Evolutionary conservation across 2,113 vertebrate genomes (phyloP).

Genomic region (Notechis scutatus): DNA sequence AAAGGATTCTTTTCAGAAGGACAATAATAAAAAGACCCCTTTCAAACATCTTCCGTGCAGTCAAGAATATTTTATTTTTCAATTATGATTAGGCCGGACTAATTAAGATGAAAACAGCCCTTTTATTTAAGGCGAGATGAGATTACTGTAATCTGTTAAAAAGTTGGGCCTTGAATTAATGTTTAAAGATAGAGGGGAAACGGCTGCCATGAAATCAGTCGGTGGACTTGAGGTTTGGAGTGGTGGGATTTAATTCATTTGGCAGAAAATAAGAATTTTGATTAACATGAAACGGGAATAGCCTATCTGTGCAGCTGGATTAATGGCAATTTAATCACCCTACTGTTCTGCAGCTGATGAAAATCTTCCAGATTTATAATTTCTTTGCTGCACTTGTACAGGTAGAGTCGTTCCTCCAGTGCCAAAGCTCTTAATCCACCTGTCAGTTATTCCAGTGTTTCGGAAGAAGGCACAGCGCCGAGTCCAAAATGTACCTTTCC

Average conservation of each 20-base stretch:
- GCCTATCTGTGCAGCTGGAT: background rate
- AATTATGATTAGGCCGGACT: background rate
- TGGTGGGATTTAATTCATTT: slow-evolving; percentile 25
- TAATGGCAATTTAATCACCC: slow-evolving; percentile 8
- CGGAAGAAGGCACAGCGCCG: background rate
- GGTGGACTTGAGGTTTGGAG: background rate
- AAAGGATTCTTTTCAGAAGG: background rate
- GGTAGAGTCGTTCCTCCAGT: background rate
- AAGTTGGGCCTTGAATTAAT: background rate
- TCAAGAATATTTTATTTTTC: background rate
- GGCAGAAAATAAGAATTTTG: slow-evolving; percentile 26
- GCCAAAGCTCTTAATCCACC: background rate
- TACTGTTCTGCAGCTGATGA: background rate
- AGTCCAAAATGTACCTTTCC: background rate
- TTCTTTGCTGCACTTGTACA: background rate
- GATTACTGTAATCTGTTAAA: slow-evolving; percentile 37
- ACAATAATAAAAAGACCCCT: background rate
- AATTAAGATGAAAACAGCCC: slow-evolving; percentile 18
- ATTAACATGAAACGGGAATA: slow-evolving; percentile 28
- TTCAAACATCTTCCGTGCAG: background rate
- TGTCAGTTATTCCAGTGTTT: background rate
- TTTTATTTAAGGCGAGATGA: slow-evolving; percentile 18
- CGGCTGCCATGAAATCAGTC: slow-evolving; percentile 27
- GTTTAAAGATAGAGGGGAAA: slow-evolving; percentile 1
- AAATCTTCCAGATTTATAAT: background rate